phyloP scores from a whole-genome alignment of 2,888 invertebrate genomes.

The Meteorus colon region DNA sequence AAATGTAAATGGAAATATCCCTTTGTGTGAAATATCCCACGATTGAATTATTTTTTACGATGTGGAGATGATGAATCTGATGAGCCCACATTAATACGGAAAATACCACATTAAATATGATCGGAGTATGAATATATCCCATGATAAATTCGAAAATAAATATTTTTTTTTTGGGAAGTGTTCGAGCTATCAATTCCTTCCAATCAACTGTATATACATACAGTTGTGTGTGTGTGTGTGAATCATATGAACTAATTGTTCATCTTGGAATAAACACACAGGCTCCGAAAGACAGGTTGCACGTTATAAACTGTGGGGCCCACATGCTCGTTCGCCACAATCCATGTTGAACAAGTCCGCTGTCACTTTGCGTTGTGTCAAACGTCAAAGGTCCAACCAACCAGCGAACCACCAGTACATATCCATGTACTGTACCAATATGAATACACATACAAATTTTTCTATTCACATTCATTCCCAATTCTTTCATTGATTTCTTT shows the following conservation, averaged over 20 bases:
- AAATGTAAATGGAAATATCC: too few species aligned
- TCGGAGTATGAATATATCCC: too few species aligned
- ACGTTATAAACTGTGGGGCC: conserved; percentile 18
- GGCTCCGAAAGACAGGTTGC: not conserved
- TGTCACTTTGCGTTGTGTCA: conserved; percentile 62
- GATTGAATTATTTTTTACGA: too few species aligned
- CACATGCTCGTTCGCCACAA: conserved; percentile 46
- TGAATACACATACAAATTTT: not conserved
- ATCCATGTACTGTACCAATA: not conserved
- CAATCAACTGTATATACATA: not conserved
- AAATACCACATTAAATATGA: too few species aligned
- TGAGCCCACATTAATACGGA: too few species aligned
- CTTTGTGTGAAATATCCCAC: too few species aligned
- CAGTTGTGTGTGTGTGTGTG: not conserved
- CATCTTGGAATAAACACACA: not conserved
- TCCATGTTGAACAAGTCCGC: conserved; percentile 59
- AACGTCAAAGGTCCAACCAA: conserved; percentile 56
- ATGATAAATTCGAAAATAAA: too few species aligned
- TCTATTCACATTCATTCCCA: not conserved
- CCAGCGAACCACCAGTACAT: not conserved
- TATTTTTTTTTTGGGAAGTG: not conserved
- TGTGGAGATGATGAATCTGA: too few species aligned
- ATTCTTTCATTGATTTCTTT: not conserved
- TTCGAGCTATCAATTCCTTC: not conserved
- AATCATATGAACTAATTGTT: not conserved